phyloP scores from a whole-genome alignment of 1,140 invertebrate species.

The Helicoverpa zea region DNA sequence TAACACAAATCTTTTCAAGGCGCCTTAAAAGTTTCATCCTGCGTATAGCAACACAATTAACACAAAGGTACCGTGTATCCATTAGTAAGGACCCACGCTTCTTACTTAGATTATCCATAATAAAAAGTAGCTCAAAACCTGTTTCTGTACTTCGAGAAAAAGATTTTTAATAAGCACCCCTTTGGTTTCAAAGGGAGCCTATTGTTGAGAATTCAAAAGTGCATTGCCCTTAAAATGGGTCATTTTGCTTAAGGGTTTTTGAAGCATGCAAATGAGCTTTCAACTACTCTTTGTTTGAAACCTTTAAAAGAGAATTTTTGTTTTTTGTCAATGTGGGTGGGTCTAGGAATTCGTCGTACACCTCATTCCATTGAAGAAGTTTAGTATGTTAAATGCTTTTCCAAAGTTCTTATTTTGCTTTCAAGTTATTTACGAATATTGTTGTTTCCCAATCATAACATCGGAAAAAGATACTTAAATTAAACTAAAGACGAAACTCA shows the following conservation, averaged over 20 bases:
- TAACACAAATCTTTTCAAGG: not conserved
- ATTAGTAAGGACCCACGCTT: constrained; percentile 21
- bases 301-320: not conserved
- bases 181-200: constrained; percentile 44
- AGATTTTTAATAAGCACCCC: constrained; percentile 42
- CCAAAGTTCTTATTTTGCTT: not conserved
- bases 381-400: not conserved
- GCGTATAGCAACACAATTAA: constrained; percentile 8
- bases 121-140: constrained; percentile 41
- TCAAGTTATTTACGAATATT: not conserved
- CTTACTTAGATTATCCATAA: constrained; percentile 36
- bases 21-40: not conserved
- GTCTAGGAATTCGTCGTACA: not conserved
- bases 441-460: not conserved
- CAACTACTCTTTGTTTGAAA: not conserved
- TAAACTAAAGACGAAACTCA: not conserved
- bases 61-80: constrained; percentile 19
- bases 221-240: constrained; percentile 63
- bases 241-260: constrained; percentile 36
- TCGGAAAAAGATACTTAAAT: constrained; percentile 10
- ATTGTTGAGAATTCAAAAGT: constrained; percentile 55
- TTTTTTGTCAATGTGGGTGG: not conserved
- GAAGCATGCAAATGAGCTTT: constrained; percentile 8
- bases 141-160: constrained; percentile 38
- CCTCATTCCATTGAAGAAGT: not conserved